These are phyloP conservation scores for Carassius auratus DNA, from an alignment of 2,113 vertebrate genomes.

Conservation along the genomic window DNA sequence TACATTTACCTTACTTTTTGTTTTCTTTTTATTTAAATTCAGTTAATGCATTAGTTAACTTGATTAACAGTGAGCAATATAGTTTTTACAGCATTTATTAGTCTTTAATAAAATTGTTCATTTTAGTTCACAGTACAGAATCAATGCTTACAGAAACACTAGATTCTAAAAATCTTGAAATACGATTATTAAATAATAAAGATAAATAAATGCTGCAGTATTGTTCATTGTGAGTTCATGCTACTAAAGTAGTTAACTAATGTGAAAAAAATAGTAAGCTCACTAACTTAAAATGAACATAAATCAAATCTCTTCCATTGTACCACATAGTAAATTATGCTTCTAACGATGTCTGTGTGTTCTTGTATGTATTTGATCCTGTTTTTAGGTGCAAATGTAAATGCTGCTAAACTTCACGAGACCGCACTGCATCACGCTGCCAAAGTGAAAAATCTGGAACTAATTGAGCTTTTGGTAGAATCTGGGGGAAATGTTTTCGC, in stretches of 20 bases:
- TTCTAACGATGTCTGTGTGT: background rate
- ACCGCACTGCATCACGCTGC: slow-evolving; percentile 92
- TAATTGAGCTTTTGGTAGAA: slow-evolving; percentile 89
- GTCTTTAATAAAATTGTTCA: background rate
- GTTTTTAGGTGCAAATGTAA: slow-evolving; percentile 88
- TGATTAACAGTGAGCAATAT: background rate
- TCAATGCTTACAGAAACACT: background rate
- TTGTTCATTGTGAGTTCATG: background rate
- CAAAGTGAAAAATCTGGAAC: slow-evolving; percentile 79
- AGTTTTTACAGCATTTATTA: background rate
- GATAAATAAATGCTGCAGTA: background rate
- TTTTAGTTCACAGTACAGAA: background rate
- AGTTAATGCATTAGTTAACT: background rate
- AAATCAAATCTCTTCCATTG: background rate
- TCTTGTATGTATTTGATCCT: background rate
- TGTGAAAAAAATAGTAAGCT: background rate
- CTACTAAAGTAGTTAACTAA: background rate
- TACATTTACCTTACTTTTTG: background rate
- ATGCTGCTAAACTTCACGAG: slow-evolving; percentile 91
- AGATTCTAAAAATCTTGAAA: background rate
- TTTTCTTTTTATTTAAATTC: background rate
- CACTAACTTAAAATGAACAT: background rate
- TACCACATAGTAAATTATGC: background rate
- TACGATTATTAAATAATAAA: background rate
- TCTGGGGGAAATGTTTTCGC: slow-evolving; percentile 89